Base-by-base conservation (phyloP, 2,888 invertebrate genomes). In the Octonoba sinensis region DNA sequence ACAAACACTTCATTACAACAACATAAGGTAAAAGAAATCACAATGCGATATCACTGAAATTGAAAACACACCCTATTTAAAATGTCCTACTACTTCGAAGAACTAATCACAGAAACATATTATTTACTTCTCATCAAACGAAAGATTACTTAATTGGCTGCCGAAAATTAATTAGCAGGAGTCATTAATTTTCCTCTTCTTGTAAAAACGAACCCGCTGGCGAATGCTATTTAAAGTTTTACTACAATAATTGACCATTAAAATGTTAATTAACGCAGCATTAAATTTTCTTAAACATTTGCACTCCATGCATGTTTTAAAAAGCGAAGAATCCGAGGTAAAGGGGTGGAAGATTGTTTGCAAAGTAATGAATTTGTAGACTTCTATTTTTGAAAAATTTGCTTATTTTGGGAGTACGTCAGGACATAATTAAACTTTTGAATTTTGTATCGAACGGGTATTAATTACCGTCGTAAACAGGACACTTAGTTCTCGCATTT, bases 131-230 rank as follows among this genome's bases (percentile, higher is more conserved):
- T 75, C 67, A 75, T 51, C 60, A 44, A 49, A 27, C 18, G 6
- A 67, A 69, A 75, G 59, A 67, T 67, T 75, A 36, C 75, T 75
- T 75, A 75, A 75, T 75, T 75, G 67, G 67, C 56, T 59, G 75
- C 67, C 56, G 67, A 75, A 75, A 75, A 75, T 67, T 75, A 75
- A 75, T 75, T 75, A 75, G 69, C 75, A 64, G 51, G 67, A 75
- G 59, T 75, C 75, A 75, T 75, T 75, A 75, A 75, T 75, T 75
- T 57, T 51, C 59, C 15, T 18, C 60, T 11, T 22, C 47, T 24
- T 18, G 16, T n/a, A 22, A 57, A 71, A 56, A 65, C 64, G 66
- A 57, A 49, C 8, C 24, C 11, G n/a, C 24, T 1, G 27, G 59
- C 59, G 59, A 75, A 67, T 60, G 75, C 75, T 67, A 74, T 74